These are phyloP conservation scores for Teleopsis dalmanni DNA, from an alignment of 1,140 invertebrate species.

Conservation along the genomic window DNA sequence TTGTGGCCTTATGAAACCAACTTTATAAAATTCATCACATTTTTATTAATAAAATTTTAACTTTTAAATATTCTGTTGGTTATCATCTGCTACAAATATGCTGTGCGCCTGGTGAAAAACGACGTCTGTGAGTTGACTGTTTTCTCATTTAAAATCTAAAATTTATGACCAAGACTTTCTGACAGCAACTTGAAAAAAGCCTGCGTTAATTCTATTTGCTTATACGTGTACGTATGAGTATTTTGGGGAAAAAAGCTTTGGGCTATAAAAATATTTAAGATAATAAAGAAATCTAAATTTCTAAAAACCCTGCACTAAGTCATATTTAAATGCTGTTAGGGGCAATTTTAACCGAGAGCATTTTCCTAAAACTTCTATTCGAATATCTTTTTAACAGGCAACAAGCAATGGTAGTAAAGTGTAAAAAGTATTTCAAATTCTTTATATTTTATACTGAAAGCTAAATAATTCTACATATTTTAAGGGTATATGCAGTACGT, in stretches of 20 bases:
- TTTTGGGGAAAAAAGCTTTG: no score
- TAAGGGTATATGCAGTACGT: no score
- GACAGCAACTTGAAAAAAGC: background rate
- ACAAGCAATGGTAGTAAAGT: constrained; percentile 18
- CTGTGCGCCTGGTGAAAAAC: constrained; percentile 29
- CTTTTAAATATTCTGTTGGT: no score
- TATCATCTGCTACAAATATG: no score
- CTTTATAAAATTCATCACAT: no score
- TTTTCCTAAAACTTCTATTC: constrained; percentile 42
- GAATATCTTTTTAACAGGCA: constrained; percentile 40
- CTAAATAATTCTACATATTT: no score
- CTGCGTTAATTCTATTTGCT: no score
- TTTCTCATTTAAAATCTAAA: constrained; percentile 41
- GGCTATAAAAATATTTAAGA: background rate
- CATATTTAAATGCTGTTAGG: constrained; percentile 6
- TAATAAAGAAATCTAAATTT: constrained; percentile 19
- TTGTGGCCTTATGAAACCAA: no score
- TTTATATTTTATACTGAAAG: no score
- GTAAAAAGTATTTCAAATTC: constrained; percentile 25
- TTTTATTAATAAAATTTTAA: no score
- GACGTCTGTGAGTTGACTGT: constrained; percentile 42
- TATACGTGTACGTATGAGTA: no score
- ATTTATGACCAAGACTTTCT: constrained; percentile 25
- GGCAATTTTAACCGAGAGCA: constrained; percentile 14
- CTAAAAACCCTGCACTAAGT: background rate